Percentiles rank a stretch among this genome's conserved stretches.
Evolutionary conservation across 2,888 invertebrate genomes (phyloP).

Genomic region (Monoplex corrugatus): DNA sequence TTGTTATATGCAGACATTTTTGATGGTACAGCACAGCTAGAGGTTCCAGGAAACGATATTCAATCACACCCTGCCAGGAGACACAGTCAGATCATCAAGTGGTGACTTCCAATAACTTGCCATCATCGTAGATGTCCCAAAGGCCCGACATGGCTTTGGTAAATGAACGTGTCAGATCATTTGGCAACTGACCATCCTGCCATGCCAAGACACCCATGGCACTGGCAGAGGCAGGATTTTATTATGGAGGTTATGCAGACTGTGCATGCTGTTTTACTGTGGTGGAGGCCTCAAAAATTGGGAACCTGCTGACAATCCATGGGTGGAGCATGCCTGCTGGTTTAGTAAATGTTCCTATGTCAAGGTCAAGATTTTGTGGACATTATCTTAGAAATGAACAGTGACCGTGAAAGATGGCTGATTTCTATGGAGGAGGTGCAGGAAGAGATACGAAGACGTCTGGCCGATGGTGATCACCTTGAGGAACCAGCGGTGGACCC

Average conservation of each 20-base stretch:
- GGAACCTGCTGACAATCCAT: conserved; percentile 54
- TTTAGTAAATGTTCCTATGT: conserved; percentile 54
- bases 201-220: not conserved
- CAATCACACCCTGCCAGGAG: not conserved
- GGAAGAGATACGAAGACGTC: no score
- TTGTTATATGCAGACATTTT: not conserved
- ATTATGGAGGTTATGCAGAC: conserved; percentile 50
- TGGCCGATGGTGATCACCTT: no score
- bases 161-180: conserved; percentile 7
- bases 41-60: not conserved
- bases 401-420: not conserved
- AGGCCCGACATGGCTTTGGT: conserved; percentile 31
- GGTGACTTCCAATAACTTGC: conserved; percentile 44
- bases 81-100: not conserved
- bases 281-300: conserved; percentile 59
- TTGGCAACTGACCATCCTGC: conserved; percentile 36
- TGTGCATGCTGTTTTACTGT: conserved; percentile 58
- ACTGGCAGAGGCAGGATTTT: conserved; percentile 48
- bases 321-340: conserved; percentile 58
- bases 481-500: conserved; percentile 5
- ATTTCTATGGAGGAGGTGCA: not conserved
- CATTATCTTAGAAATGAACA: conserved; percentile 48
- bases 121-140: conserved; percentile 27
- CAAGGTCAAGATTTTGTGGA: conserved; percentile 56
- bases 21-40: conserved; percentile 38